phyloP scores from a whole-genome alignment of 2,113 vertebrate species.

The Heloderma charlesbogerti region DNA sequence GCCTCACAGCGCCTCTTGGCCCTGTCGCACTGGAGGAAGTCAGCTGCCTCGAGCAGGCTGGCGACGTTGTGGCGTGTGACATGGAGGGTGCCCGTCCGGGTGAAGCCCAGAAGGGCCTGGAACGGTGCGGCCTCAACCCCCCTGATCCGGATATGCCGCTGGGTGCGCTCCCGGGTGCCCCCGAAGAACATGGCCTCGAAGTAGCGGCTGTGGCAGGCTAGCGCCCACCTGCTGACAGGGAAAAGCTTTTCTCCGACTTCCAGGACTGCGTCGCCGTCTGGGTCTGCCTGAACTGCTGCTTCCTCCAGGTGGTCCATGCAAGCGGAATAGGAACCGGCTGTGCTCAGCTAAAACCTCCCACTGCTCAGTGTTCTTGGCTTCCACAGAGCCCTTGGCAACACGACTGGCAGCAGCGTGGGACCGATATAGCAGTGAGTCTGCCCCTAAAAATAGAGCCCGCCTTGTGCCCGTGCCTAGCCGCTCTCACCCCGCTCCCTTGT shows the following conservation, averaged over 20 bases:
- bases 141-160: constrained; percentile 78
- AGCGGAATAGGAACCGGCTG: not conserved
- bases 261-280: constrained; percentile 69
- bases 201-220: constrained; percentile 83
- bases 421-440: not conserved
- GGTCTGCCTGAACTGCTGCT: constrained; percentile 44
- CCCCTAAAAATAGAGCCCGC: constrained; percentile 63
- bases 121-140: constrained; percentile 79
- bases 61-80: constrained; percentile 80
- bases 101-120: constrained; percentile 79
- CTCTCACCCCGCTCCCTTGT: not conserved
- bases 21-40: constrained; percentile 84
- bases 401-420: not conserved
- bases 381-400: constrained; percentile 33
- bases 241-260: constrained; percentile 81
- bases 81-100: constrained; percentile 69
- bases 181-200: constrained; percentile 90
- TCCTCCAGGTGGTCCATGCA: constrained; percentile 55
- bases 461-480: not conserved
- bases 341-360: constrained; percentile 50
- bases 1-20: constrained; percentile 85
- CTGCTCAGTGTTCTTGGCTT: not conserved
- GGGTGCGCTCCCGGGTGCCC: constrained; percentile 78
- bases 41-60: constrained; percentile 84
- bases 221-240: constrained; percentile 78